A percentile compares a stretch with the other conserved stretches of the same genome.
phyloP scores from a whole-genome alignment of 2,113 vertebrate species.

The Glaucomys volans region DNA sequence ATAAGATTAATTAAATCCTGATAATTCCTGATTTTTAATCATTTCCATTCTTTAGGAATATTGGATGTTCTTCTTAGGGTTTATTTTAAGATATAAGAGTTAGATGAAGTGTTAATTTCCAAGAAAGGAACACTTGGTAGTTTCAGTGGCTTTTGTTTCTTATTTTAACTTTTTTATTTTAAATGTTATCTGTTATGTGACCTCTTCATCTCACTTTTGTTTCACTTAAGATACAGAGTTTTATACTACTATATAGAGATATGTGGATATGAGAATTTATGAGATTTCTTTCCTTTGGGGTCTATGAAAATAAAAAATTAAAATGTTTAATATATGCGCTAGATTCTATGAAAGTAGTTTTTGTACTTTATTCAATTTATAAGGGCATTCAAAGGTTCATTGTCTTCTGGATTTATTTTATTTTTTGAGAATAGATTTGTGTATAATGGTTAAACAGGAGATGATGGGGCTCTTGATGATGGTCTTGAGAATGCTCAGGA shows the following conservation, averaged over 20 bases:
- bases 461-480: too few species aligned
- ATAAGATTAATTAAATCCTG: conserved; percentile 23
- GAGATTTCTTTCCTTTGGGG: conserved; percentile 19
- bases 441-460: too few species aligned
- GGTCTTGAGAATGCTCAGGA: too few species aligned
- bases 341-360: not conserved
- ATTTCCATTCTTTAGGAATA: conserved; percentile 37
- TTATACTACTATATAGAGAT: not conserved
- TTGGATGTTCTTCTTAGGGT: not conserved
- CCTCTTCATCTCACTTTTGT: not conserved
- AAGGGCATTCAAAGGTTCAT: conserved; percentile 8
- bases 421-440: too few species aligned
- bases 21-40: not conserved
- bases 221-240: not conserved
- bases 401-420: not conserved
- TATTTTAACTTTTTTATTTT: not conserved
- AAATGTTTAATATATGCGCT: not conserved
- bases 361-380: not conserved
- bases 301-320: not conserved
- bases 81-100: not conserved
- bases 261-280: not conserved
- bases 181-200: not conserved
- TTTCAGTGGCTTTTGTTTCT: conserved; percentile 30
- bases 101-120: not conserved
- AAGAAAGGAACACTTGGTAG: not conserved